Percentiles rank a stretch among this genome's conserved stretches.
Conservation (phyloP, 2,797 vertebrate species). For the Spheniscus humboldti region DNA sequence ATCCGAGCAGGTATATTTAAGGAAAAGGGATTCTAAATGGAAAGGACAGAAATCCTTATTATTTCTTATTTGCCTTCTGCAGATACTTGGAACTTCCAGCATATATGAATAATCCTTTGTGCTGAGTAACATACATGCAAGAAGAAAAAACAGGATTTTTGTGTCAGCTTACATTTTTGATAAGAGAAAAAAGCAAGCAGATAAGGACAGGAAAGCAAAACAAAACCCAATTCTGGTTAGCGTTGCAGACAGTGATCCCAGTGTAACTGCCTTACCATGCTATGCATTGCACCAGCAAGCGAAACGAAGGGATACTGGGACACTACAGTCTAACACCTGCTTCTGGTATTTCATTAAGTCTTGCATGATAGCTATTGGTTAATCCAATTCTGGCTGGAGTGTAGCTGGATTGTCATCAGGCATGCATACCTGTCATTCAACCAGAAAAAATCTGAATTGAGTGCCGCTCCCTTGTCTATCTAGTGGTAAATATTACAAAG, state of each 20-base stretch:
- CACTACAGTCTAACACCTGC: neutral
- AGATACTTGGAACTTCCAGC: neutral
- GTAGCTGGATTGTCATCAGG: neutral
- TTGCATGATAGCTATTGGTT: neutral
- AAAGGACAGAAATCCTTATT: neutral
- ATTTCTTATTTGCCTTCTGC: neutral
- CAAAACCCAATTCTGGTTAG: neutral
- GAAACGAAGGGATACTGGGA: neutral
- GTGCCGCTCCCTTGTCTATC: neutral
- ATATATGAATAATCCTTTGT: neutral
- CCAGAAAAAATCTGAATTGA: neutral
- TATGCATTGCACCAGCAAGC: neutral
- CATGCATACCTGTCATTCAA: neutral
- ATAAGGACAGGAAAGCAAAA: neutral
- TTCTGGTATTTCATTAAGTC: neutral
- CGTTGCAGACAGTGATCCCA: neutral
- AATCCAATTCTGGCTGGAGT: neutral
- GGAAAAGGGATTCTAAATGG: neutral
- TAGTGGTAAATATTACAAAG: neutral
- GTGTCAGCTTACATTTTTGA: neutral
- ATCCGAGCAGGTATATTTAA: neutral
- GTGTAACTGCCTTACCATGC: neutral
- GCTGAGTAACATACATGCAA: neutral
- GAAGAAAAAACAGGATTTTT: neutral
- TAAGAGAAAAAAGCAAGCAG: neutral